These are phyloP conservation scores for Erebia aethiops DNA, from an alignment of 2,888 invertebrate species.

Conservation along the genomic window DNA sequence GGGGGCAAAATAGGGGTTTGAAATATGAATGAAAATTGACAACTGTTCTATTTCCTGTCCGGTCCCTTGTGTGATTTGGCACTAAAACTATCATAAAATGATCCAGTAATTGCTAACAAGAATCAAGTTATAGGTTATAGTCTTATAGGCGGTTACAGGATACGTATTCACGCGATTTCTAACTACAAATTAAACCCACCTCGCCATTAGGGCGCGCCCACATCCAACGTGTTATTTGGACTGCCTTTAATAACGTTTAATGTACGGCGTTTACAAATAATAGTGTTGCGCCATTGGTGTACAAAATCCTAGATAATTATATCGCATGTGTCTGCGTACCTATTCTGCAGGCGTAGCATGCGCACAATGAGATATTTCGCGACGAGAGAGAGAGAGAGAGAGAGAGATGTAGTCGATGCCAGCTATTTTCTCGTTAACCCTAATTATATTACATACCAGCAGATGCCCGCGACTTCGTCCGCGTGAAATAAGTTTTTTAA, in stretches of 20 bases:
- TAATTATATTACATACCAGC: no score
- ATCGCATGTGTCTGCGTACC: neutral
- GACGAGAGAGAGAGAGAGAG: no score
- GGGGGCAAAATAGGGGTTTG: no score
- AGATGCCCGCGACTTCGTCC: no score
- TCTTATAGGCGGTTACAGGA: slow-evolving; percentile 34
- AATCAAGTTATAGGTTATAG: slow-evolving; percentile 43
- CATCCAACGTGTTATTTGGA: slow-evolving; percentile 53
- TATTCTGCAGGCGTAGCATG: no score
- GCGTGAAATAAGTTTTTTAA: no score
- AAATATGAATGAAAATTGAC: no score
- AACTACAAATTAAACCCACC: slow-evolving; percentile 53
- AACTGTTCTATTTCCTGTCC: no score
- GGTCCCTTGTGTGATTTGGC: no score
- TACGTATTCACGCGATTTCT: slow-evolving; percentile 50
- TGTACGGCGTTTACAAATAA: slow-evolving; percentile 62
- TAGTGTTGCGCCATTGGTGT: slow-evolving; percentile 28
- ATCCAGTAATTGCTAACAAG: slow-evolving; percentile 50
- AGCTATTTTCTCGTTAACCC: no score
- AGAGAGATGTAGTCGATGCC: no score
- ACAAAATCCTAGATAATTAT: neutral
- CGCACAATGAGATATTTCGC: no score
- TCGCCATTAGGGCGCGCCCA: slow-evolving; percentile 40
- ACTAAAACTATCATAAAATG: neutral
- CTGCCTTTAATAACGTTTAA: slow-evolving; percentile 61